These are phyloP conservation scores for Argynnis bischoffii DNA, from an alignment of 2,888 invertebrate species.

Conservation along the genomic window DNA sequence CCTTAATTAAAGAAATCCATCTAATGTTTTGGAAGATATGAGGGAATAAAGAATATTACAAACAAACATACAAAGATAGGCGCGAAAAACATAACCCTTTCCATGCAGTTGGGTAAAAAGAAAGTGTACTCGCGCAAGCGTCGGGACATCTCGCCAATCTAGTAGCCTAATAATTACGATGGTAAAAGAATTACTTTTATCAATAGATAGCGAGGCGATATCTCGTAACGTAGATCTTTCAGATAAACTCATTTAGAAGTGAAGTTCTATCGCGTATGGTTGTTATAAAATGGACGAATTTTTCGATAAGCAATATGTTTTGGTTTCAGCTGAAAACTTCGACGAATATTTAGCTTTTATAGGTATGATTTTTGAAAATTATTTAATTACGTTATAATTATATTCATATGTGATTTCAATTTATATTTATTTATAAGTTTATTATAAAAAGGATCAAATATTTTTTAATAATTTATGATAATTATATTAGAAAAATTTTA, in stretches of 20 bases:
- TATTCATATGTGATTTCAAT: background rate
- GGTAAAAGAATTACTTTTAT: constrained; percentile 24
- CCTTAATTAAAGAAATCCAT: too few species aligned
- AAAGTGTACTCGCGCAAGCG: too few species aligned
- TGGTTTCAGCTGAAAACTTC: constrained; percentile 47
- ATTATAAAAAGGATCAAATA: too few species aligned
- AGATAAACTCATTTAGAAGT: constrained; percentile 22
- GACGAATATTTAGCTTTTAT: constrained; percentile 49
- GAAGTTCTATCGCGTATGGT: constrained; percentile 1
- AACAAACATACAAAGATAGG: too few species aligned
- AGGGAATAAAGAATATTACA: too few species aligned
- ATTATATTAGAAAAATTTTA: too few species aligned
- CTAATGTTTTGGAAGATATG: too few species aligned
- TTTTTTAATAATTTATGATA: too few species aligned
- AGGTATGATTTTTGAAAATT: constrained; percentile 39
- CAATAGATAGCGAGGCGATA: constrained; percentile 26
- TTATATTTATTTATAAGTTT: background rate
- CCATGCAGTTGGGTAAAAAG: too few species aligned
- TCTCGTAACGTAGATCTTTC: constrained; percentile 13
- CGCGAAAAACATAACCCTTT: too few species aligned
- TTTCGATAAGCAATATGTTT: constrained; percentile 53
- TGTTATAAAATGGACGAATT: constrained; percentile 59
- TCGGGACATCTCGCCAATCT: background rate
- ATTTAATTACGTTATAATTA: background rate
- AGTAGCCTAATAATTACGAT: background rate